These are phyloP conservation scores for Champsocephalus esox DNA, from an alignment of 2,797 vertebrate species.

Conservation along the genomic window DNA sequence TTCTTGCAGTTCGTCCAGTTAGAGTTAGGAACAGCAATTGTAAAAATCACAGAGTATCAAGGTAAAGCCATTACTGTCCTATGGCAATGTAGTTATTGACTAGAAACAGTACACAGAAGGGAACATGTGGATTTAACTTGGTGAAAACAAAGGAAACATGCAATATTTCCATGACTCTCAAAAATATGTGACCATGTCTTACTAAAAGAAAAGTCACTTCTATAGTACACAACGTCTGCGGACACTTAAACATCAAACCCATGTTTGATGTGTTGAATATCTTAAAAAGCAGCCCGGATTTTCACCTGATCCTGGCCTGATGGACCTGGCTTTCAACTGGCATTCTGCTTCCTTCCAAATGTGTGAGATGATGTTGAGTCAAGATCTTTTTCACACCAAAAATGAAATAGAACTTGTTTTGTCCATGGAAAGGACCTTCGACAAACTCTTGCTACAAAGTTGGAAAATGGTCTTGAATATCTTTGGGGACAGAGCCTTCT, in stretches of 20 bases:
- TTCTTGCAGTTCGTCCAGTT: background rate
- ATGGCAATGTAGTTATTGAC: too few species aligned
- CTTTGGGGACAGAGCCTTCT: too few species aligned
- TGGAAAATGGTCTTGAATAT: background rate
- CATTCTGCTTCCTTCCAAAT: background rate
- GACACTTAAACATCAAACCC: background rate
- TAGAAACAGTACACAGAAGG: background rate
- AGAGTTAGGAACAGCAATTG: background rate
- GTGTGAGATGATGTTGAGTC: background rate
- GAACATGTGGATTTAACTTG: too few species aligned
- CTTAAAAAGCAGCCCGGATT: background rate
- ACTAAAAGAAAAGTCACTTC: background rate
- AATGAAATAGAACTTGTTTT: background rate
- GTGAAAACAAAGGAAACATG: background rate
- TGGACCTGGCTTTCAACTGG: background rate
- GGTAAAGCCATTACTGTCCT: background rate
- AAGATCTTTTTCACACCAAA: background rate
- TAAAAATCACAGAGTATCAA: background rate
- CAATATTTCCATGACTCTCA: background rate
- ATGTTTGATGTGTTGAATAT: background rate
- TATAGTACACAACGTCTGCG: background rate
- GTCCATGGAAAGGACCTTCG: background rate
- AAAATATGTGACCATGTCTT: background rate
- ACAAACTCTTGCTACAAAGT: background rate
- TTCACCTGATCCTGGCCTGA: background rate